phyloP scores from a whole-genome alignment of 2,888 invertebrate species.

The Iphiclides podalirius region DNA sequence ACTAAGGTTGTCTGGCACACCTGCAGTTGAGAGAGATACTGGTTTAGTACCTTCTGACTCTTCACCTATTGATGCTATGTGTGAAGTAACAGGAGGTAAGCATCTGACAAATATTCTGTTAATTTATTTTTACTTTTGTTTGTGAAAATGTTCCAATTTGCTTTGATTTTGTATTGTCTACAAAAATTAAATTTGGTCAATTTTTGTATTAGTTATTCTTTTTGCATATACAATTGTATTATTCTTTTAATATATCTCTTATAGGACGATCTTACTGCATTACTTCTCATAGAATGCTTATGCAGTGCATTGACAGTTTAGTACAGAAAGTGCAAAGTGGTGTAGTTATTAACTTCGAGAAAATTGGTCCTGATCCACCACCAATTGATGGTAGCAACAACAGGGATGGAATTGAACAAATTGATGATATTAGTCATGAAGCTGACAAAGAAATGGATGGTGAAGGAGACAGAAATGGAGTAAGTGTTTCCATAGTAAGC shows the following conservation, averaged over 20 bases:
- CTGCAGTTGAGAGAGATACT: constrained; percentile 90
- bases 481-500: constrained; percentile 38
- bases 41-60: constrained; percentile 95
- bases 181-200: too few species aligned
- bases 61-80: constrained; percentile 98
- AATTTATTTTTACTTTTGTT: too few species aligned
- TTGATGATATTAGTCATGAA: constrained; percentile 62
- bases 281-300: constrained; percentile 95
- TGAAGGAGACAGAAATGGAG: constrained; percentile 75
- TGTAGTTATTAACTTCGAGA: constrained; percentile 98
- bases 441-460: constrained; percentile 68
- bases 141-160: too few species aligned
- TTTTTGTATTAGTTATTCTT: too few species aligned
- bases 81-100: constrained; percentile 97
- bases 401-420: constrained; percentile 71
- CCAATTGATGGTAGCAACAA: constrained; percentile 79
- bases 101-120: too few species aligned
- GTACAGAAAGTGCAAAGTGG: constrained; percentile 98
- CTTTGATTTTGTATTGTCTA: too few species aligned
- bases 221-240: not conserved
- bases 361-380: constrained; percentile 93
- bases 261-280: constrained; percentile 96
- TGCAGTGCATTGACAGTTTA: constrained; percentile 97
- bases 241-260: constrained; percentile 23
- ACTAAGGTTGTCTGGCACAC: constrained; percentile 94